Percentiles rank a stretch among this genome's conserved stretches.
Evolutionary conservation across 2,113 vertebrate genomes (phyloP).

Genomic region (Bostrychus sinensis): DNA sequence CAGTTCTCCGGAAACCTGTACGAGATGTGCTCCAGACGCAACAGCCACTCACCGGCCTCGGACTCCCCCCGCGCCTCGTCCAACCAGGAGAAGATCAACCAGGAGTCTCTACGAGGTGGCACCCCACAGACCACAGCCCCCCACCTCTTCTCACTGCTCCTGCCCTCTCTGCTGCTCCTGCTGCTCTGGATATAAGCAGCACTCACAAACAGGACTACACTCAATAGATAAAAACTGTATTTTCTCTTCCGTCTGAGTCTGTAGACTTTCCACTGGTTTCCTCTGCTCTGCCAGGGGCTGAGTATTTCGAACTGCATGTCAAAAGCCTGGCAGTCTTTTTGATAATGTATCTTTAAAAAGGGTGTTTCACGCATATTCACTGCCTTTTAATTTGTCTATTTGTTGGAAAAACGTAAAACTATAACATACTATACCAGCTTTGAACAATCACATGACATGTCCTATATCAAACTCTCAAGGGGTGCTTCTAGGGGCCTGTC

Average conservation of each 20-base stretch:
- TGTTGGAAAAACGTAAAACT: conserved; percentile 22
- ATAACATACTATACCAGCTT: conserved; percentile 5
- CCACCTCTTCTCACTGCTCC: conserved; percentile 40
- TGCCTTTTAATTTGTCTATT: conserved; percentile 50
- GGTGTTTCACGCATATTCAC: conserved; percentile 60
- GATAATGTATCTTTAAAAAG: conserved; percentile 57
- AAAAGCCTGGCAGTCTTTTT: conserved; percentile 58
- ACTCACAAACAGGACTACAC: conserved; percentile 33
- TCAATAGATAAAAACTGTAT: conserved; percentile 61
- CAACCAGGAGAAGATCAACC: conserved; percentile 83
- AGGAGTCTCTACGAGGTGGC: conserved; percentile 83
- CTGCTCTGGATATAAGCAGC: conserved; percentile 67
- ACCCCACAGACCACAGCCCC: conserved; percentile 25
- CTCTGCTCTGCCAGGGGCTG: conserved; percentile 44
- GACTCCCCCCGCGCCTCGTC: conserved; percentile 52
- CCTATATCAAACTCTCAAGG: no score
- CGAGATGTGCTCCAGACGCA: conserved; percentile 86
- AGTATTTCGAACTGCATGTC: conserved; percentile 67
- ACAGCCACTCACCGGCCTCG: conserved; percentile 62
- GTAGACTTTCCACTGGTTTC: conserved; percentile 43
- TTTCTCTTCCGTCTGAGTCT: conserved; percentile 36
- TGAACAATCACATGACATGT: conserved; percentile 18
- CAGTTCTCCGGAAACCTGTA: conserved; percentile 95
- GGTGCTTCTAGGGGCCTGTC: no score
- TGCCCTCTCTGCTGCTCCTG: conserved; percentile 58